Conservation (phyloP, 2,888 invertebrate genomes). For the Athetis lepigone region DNA sequence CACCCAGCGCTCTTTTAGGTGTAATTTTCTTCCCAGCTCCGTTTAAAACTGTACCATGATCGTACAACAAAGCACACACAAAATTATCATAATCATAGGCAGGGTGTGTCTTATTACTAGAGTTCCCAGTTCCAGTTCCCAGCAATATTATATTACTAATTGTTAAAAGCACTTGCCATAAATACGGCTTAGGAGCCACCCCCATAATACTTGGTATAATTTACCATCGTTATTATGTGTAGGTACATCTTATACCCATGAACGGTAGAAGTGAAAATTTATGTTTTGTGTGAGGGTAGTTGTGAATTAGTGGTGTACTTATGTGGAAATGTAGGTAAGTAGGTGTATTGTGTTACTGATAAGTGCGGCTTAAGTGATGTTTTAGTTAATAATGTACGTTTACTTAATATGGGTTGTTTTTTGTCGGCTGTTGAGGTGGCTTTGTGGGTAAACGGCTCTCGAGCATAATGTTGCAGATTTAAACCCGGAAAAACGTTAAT, state of each 20-base stretch:
- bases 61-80: conserved; percentile 3
- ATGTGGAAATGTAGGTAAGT: background rate
- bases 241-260: conserved; percentile 15
- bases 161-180: conserved; percentile 60
- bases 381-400: background rate
- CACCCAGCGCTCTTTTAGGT: no score
- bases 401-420: no score
- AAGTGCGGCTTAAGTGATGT: background rate
- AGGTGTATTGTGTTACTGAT: background rate
- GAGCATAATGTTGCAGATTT: no score
- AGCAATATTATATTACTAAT: conserved; percentile 60
- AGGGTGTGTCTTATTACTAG: conserved; percentile 14
- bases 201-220: conserved; percentile 53
- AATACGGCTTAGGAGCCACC: conserved; percentile 53
- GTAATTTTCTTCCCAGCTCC: no score
- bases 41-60: background rate
- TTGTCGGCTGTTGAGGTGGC: no score
- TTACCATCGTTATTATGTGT: conserved; percentile 47
- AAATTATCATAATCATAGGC: conserved; percentile 42
- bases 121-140: conserved; percentile 41
- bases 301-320: conserved; percentile 17
- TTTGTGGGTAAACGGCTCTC: no score
- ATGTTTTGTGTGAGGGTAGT: conserved; percentile 39
- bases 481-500: no score
- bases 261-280: conserved; percentile 37